Evolutionary conservation across 2,797 vertebrate species (phyloP), one percentile per base, ranked within the genome.

Genomic region (Morus bassanus): DNA sequence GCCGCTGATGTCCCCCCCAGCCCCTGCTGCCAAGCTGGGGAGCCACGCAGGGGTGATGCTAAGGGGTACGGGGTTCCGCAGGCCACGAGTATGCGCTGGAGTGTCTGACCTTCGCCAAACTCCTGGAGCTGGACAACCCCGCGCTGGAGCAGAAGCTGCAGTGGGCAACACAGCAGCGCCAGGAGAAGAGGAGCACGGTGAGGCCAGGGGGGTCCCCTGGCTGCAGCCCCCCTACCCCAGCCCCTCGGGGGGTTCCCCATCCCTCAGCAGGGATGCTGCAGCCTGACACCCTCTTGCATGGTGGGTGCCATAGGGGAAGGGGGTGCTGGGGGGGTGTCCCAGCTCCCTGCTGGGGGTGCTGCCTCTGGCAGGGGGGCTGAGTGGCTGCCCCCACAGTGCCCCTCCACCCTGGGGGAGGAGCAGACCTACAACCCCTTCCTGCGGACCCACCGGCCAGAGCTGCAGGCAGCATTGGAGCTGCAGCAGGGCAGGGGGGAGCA

Each of bases 31-130:
- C 2, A 1, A 39, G 48, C 8, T 28, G 22, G 30, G 65, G 19
- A 25, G 27, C 21, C 2, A 0, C 11, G 8, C 2, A 2, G 10
- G 43, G 10, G 11, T 1, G 1, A 59, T 56, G 33, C 85, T 82
- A 4, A 87, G 28, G 43, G 28, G 0, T n/a, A 10, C 1, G 11
- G 28, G 63, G 43, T 3, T 85, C 68, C 74, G 2, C 80, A 99
- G 99, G 99, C 86, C 99, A 99, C 2, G 99, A 99, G 91, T 99
- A 99, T 5, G 99, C 99, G 0, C 98, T 99, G 91, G 99, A 99
- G 96, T 99, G 99, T 95, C 98, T 99, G 95, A 98, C 98, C 95
- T 99, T 99, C 43, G 99, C 99, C 39, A 98, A 98, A 27, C 98
- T 99, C 91, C 98, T 99, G 89, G 99, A 99, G 96, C 98, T 98